Conservation (phyloP, 64 coral and sea anemone species). For the Stichodactyla mertensii region DNA sequence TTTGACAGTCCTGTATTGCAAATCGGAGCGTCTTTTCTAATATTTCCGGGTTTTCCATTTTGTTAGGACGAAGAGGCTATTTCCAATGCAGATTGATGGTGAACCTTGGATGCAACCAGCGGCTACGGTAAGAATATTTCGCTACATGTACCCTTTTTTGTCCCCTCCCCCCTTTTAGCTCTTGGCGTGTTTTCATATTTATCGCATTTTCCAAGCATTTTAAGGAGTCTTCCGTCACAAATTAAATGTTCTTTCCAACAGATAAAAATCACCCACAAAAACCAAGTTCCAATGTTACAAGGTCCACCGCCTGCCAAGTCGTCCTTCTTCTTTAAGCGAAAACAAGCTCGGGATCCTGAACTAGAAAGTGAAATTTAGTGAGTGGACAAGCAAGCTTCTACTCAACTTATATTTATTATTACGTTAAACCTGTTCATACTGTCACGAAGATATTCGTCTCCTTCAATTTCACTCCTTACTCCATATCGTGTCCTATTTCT, state of each 20-base stretch:
- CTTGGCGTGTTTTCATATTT: no score
- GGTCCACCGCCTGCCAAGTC: constrained; percentile 84
- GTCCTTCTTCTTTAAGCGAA: constrained; percentile 91
- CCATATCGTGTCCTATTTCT: background rate
- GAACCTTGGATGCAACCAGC: constrained; percentile 95
- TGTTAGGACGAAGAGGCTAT: constrained; percentile 83
- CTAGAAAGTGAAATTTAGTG: constrained; percentile 91
- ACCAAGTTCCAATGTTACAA: constrained; percentile 98
- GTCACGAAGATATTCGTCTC: background rate
- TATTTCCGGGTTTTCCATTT: background rate
- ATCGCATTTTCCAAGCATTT: no score
- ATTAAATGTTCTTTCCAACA: constrained; percentile 9
- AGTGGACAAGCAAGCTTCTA: constrained; percentile 15
- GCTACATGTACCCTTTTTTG: background rate
- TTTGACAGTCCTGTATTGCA: no score
- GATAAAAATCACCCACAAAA: constrained; percentile 90
- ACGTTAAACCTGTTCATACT: background rate
- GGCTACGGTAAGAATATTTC: constrained; percentile 68
- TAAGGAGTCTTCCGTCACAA: background rate
- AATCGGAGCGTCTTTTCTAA: background rate
- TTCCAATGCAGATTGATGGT: constrained; percentile 98
- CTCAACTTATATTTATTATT: constrained; percentile 16
- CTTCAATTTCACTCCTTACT: background rate
- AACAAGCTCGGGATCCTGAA: constrained; percentile 71
- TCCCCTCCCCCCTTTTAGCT: no score